Percentiles rank a stretch among this genome's conserved stretches.
phyloP scores from a whole-genome alignment of 2,888 invertebrate genomes.

The Tipula confusa region DNA sequence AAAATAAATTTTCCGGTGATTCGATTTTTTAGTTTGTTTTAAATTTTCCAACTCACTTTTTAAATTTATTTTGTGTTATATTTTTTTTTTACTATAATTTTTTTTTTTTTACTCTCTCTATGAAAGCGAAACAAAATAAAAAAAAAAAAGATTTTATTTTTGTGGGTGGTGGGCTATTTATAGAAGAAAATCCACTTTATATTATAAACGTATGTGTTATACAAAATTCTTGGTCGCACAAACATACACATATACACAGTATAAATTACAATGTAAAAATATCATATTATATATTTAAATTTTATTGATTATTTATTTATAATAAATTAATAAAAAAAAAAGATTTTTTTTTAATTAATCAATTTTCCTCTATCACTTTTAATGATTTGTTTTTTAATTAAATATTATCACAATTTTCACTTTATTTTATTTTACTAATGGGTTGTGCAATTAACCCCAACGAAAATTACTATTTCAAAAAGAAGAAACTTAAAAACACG shows the following conservation, averaged over 20 bases:
- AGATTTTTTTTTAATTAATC: not conserved
- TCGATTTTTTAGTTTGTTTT: not conserved
- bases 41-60: slow-evolving; percentile 13
- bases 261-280: slow-evolving; percentile 3
- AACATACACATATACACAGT: not conserved
- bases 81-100: not conserved
- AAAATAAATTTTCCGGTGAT: slow-evolving; percentile 15
- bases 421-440: not conserved
- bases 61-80: slow-evolving; percentile 8
- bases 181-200: slow-evolving; percentile 16
- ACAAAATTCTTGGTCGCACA: not conserved
- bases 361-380: not conserved
- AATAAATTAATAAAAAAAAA: not conserved
- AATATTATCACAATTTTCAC: not conserved
- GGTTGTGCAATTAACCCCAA: not conserved
- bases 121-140: too few species aligned
- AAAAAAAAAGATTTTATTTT: not conserved
- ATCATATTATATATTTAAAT: not conserved
- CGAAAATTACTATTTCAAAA: not conserved
- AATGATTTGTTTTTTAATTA: not conserved
- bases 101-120: not conserved
- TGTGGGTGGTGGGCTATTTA: slow-evolving; percentile 20
- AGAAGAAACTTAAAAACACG: not conserved
- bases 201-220: not conserved
- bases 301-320: slow-evolving; percentile 25